Evolutionary conservation across 2,113 vertebrate species (phyloP).

Genomic region (Carassius gibelio): DNA sequence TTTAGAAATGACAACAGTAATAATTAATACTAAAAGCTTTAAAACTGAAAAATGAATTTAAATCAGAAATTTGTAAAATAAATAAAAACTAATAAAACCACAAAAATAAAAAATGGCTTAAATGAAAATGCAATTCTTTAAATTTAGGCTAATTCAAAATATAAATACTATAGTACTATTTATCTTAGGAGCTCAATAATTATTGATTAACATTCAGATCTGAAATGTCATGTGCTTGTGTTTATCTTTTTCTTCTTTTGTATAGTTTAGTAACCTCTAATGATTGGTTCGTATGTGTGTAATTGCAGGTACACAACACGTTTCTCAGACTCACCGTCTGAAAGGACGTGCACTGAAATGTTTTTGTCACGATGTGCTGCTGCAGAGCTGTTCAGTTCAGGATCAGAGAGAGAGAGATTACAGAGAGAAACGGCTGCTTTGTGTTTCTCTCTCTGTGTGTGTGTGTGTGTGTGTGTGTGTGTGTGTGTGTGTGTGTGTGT

Average conservation of each 20-base stretch:
- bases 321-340: not conserved
- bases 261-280: not conserved
- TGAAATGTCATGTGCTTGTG: not conserved
- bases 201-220: not conserved
- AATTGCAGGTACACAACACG: not conserved
- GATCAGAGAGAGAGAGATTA: not conserved
- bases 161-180: not conserved
- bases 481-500: not conserved
- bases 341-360: not conserved
- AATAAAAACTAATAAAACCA: too few relatives aligned
- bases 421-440: not conserved
- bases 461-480: too few relatives aligned
- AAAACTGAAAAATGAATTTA: too few relatives aligned
- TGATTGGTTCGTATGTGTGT: not conserved
- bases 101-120: too few relatives aligned
- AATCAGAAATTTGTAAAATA: too few relatives aligned
- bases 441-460: not conserved
- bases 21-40: too few relatives aligned
- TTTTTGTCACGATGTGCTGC: not conserved
- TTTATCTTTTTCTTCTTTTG: not conserved
- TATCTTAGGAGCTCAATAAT: not conserved
- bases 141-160: not conserved
- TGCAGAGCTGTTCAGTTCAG: not conserved
- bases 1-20: too few relatives aligned
- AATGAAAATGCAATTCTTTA: too few relatives aligned